Evolutionary conservation across 2,888 invertebrate species (phyloP), one percentile per base, ranked within the genome.

Genomic region (Pecten maximus): DNA sequence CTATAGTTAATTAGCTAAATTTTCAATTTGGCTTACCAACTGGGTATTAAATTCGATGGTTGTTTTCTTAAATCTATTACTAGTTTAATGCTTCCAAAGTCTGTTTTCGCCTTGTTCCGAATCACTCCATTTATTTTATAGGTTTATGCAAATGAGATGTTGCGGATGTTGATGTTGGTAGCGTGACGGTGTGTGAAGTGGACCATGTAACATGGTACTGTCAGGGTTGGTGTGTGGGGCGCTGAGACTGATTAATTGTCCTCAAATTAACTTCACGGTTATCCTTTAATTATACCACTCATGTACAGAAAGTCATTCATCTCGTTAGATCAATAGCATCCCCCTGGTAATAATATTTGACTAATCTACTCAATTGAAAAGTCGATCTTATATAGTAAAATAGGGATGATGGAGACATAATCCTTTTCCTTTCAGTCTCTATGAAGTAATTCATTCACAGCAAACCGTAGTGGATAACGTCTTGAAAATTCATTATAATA

Each of bases 91-190:
- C 6, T 10, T 35, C 54, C 23, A 54, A 54, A 23, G 54, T 54
- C 54, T 54, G 6, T 28, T 74, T 74, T 74, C 74, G 19, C 74
- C 10, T 74, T 35, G 23, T 35, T 35, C 35, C 35, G 35, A 74
- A 74, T 74, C 74, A 74, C 74, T 74, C 74, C 28, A 74, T 74
- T 74, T 74, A 74, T 74, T 74, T 74, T 35, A 74, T 74, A 74
- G 28, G 28, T 74, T 74, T 74, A 74, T 74, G 74, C 35, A 35
- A 35, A 74, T 74, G 28, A 74, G 35, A 28, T 74, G 74, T 74
- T 28, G 74, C 74, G 74, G 74, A 74, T 74, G 74, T 10, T 74
- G 74, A 74, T 19, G 74, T 4, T 23, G 74, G 74, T 74, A 35
- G 35, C 74, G 74, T 1, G 74, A 35, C 2, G 28, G 28, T 74